Percentiles rank a stretch among this genome's conserved stretches.
Evolutionary conservation across 2,113 vertebrate species (phyloP).

Genomic region (Plecturocebus donacophilus): DNA sequence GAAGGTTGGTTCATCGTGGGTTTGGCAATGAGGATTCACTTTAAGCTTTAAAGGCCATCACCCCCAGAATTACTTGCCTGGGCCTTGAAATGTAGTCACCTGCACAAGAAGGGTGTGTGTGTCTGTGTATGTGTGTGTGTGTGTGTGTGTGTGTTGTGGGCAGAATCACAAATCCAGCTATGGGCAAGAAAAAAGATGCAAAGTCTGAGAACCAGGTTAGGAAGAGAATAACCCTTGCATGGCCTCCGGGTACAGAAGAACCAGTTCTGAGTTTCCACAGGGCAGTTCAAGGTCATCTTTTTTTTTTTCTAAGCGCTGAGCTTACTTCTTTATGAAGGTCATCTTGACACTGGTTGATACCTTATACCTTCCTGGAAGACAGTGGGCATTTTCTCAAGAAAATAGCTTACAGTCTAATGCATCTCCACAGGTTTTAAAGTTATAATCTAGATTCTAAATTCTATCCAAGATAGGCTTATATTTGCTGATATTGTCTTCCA

Average conservation of each 20-base stretch:
- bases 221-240: background rate
- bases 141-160: background rate
- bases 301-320: no score
- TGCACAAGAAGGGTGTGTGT: background rate
- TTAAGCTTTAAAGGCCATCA: background rate
- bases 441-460: constrained; percentile 26
- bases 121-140: background rate
- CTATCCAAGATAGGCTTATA: background rate
- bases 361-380: constrained; percentile 6
- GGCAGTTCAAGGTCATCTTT: background rate
- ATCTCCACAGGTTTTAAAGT: constrained; percentile 11
- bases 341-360: background rate
- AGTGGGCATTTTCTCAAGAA: background rate
- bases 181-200: background rate
- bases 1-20: background rate
- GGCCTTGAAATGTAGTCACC: background rate
- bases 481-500: constrained; percentile 4
- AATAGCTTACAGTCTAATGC: background rate
- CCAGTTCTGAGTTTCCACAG: background rate
- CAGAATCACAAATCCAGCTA: background rate
- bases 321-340: background rate
- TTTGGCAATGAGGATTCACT: background rate
- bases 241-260: background rate
- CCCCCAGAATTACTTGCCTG: background rate
- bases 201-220: background rate